Evolutionary conservation across 2,113 vertebrate species (phyloP), one percentile per base, ranked within the genome.

Genomic region (Oophaga pumilio): DNA sequence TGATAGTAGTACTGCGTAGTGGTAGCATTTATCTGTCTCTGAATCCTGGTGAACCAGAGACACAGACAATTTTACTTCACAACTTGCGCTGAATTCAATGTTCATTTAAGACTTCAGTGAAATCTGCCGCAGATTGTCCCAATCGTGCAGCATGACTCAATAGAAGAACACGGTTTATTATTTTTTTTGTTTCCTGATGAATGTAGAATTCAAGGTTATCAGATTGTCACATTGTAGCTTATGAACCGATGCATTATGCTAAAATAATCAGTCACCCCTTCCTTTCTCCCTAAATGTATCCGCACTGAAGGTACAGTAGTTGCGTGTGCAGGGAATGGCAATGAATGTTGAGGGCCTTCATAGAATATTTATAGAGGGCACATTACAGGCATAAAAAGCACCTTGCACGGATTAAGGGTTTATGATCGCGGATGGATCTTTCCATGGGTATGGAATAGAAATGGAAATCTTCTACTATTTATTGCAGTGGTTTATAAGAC

Each of bases 181-280:
- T 85, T 85, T 86, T 86, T 43, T 76, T 62, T 77, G 64, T 86
- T 86, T 78, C 24, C 49, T 60, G 57, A 76, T 77, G 78, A 86
- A 87, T 87, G 66, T 74, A 83, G 24, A 76, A 77, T 83, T 83
- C 33, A 84, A 77, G 81, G 57, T 83, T 84, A 82, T 82, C 84
- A 86, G 62, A 82, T 59, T 74, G 53, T 53, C 76, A 28, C 53
- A 82, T 73, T 33, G 68, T 80, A 82, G 57, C 76, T 73, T 49
- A 68, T 69, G 24, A 60, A 79, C 66, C 56, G 64, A 79, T 79
- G 71, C 56, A 81, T 69, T 87, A 71, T 87, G 52, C 64, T 87
- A 62, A 87, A 81, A 87, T 71, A 80, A 81, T 71, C 33, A 43
- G 33, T 43, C 85, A 87, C 24, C 66, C 85, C 66, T 87, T 81